Evolutionary conservation across 2,797 vertebrate genomes (phyloP).

Genomic region (Selene dorsalis): DNA sequence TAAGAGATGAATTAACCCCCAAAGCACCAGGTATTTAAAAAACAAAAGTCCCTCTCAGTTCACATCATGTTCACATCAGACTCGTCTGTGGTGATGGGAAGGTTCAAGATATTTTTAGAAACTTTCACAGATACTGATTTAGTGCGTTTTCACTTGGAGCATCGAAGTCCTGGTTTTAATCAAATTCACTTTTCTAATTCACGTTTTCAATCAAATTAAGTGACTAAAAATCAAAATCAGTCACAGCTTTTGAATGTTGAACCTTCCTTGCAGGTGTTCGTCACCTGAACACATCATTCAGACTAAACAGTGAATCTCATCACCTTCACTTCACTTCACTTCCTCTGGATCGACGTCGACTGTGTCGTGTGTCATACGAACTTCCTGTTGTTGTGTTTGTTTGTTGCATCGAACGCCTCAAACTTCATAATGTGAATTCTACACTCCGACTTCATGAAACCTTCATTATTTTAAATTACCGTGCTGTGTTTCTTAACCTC

Average conservation of each 20-base stretch:
- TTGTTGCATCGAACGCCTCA: conserved; percentile 74
- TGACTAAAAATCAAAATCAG: too few species aligned
- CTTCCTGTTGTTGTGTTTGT: conserved; percentile 54
- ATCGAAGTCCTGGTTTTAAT: not conserved
- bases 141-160: not conserved
- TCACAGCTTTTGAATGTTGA: conserved; percentile 54
- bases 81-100: conserved; percentile 55
- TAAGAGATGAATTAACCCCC: conserved; percentile 85
- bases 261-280: conserved; percentile 59
- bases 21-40: conserved; percentile 85
- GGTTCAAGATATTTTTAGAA: conserved; percentile 53
- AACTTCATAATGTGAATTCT: conserved; percentile 28
- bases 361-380: conserved; percentile 15
- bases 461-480: not conserved
- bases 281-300: conserved; percentile 21
- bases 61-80: conserved; percentile 48
- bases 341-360: conserved; percentile 21
- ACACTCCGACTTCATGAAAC: not conserved
- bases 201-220: too few species aligned
- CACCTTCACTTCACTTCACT: conserved; percentile 4
- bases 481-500: not conserved
- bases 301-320: conserved; percentile 21
- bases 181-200: too few species aligned
- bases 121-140: conserved; percentile 12
- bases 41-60: conserved; percentile 28